phyloP scores from a whole-genome alignment of 2,113 vertebrate genomes.

The Neopipo cinnamomea region DNA sequence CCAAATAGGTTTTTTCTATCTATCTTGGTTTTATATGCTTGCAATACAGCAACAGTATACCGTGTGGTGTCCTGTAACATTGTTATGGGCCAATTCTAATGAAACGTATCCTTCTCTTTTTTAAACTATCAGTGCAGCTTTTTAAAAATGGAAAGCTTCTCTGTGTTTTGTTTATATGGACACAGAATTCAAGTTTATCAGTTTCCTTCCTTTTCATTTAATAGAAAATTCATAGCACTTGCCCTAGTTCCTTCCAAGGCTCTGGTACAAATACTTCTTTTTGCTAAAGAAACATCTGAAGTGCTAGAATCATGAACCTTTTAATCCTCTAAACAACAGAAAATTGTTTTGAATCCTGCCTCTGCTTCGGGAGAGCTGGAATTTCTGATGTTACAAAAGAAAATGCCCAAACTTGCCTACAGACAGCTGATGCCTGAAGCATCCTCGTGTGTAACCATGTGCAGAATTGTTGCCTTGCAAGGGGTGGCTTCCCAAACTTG shows the following conservation, averaged over 20 bases:
- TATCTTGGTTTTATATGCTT: neutral
- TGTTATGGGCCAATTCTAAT: neutral
- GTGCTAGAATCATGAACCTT: neutral
- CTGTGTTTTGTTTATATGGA: neutral
- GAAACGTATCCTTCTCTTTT: neutral
- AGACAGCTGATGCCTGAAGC: neutral
- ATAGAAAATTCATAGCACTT: neutral
- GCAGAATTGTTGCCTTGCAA: neutral
- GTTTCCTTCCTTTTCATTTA: slow-evolving; percentile 38
- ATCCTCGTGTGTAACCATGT: accelerated
- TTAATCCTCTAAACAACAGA: neutral
- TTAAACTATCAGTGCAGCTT: neutral
- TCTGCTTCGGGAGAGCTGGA: neutral
- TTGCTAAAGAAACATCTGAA: neutral
- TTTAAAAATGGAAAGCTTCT: neutral
- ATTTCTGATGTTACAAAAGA: neutral
- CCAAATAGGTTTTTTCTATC: neutral
- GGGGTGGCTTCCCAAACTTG: neutral
- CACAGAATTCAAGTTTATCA: neutral
- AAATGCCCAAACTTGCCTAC: neutral
- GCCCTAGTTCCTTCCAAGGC: neutral
- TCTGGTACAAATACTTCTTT: neutral
- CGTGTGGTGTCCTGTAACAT: neutral
- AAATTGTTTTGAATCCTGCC: neutral
- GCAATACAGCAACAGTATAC: neutral